A percentile compares a stretch with the other conserved stretches of the same genome.
phyloP scores from a whole-genome alignment of 2,888 invertebrate species.

The Unio pictorum region DNA sequence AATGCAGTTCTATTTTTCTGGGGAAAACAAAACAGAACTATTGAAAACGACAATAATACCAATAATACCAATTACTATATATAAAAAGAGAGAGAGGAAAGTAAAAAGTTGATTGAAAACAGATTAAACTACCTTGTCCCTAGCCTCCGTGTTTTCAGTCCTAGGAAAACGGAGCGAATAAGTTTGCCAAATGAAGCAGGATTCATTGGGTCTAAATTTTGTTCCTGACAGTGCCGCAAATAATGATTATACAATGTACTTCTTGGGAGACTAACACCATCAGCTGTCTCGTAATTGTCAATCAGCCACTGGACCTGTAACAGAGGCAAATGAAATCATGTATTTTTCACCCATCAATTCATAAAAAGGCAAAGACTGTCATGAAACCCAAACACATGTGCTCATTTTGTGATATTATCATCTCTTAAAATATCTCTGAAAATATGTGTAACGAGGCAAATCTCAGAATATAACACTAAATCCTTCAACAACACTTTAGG shows the following conservation, averaged over 20 bases:
- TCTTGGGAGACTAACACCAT: slow-evolving; percentile 92
- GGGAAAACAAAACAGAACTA: not conserved
- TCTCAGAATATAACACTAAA: too few species aligned
- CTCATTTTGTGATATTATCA: too few species aligned
- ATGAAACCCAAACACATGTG: too few species aligned
- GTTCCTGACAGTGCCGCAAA: slow-evolving; percentile 88
- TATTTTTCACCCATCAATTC: too few species aligned
- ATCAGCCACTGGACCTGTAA: slow-evolving; percentile 83
- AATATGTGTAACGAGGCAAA: too few species aligned
- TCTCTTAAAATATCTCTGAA: too few species aligned
- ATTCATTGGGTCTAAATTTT: slow-evolving; percentile 98
- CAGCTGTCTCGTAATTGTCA: slow-evolving; percentile 98
- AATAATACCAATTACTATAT: not conserved
- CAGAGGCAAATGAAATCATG: not conserved
- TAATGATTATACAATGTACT: slow-evolving; percentile 98
- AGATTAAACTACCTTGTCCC: slow-evolving; percentile 83
- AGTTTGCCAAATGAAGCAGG: slow-evolving; percentile 99
- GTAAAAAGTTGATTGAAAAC: not conserved
- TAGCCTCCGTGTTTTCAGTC: slow-evolving; percentile 91
- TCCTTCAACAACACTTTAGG: too few species aligned
- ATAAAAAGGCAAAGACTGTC: too few species aligned
- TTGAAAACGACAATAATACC: not conserved
- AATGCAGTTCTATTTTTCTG: not conserved
- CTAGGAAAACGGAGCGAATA: slow-evolving; percentile 97
- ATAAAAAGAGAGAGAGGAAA: not conserved